phyloP scores from a whole-genome alignment of 2,797 vertebrate species.

The Notolepis coatsorum region DNA sequence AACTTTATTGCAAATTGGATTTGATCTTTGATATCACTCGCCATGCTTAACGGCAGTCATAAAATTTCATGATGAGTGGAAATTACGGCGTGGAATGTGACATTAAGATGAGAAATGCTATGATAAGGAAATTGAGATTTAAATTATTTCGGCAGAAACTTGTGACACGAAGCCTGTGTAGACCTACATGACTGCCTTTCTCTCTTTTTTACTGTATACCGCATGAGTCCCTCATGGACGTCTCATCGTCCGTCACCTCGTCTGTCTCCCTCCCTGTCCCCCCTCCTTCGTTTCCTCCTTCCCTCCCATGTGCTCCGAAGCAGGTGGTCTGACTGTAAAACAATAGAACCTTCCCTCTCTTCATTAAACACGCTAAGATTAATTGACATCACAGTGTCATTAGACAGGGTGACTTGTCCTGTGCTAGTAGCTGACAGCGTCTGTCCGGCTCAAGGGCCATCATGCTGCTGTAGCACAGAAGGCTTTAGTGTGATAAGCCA shows the following conservation, averaged over 20 bases:
- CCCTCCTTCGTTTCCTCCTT: constrained; percentile 1
- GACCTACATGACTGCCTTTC: constrained; percentile 14
- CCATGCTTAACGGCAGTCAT: constrained; percentile 24
- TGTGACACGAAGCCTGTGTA: constrained; percentile 13
- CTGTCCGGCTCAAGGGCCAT: constrained; percentile 25
- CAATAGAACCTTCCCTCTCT: constrained; percentile 33
- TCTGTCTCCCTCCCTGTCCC: constrained; percentile 11
- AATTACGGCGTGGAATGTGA: constrained; percentile 36
- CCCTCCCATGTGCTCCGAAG: constrained; percentile 25
- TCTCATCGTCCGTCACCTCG: background rate
- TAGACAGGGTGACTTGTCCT: constrained; percentile 36
- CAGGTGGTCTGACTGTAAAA: constrained; percentile 45
- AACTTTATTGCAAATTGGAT: constrained; percentile 55
- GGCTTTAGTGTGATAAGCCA: background rate
- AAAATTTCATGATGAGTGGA: constrained; percentile 41
- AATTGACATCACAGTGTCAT: constrained; percentile 44
- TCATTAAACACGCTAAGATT: constrained; percentile 48
- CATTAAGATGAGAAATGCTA: constrained; percentile 45
- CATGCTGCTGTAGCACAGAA: background rate
- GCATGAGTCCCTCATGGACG: constrained; percentile 17
- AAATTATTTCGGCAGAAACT: constrained; percentile 15
- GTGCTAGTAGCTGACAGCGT: constrained; percentile 36
- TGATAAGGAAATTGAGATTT: constrained; percentile 11
- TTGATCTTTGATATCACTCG: constrained; percentile 43
- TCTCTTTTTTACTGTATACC: background rate